Evolutionary conservation across 2,113 vertebrate species (phyloP).

Genomic region (Polypterus bichir): DNA sequence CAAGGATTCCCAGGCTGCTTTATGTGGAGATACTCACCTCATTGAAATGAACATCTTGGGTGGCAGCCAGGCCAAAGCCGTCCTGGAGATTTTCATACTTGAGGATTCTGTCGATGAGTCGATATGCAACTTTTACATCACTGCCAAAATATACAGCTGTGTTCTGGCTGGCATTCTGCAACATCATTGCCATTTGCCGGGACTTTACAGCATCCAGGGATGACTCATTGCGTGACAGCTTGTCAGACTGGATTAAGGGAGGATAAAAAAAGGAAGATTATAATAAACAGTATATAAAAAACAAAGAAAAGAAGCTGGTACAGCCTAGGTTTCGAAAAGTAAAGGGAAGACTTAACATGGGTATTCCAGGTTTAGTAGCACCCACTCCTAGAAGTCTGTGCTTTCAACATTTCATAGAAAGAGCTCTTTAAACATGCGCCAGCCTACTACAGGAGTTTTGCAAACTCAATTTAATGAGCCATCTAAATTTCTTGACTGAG

Average conservation of each 20-base stretch:
- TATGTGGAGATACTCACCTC: constrained; percentile 51
- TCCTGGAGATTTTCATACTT: constrained; percentile 69
- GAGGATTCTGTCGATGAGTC: constrained; percentile 62
- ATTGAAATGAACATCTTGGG: constrained; percentile 83
- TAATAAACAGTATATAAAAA: no score
- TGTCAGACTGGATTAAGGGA: constrained; percentile 49
- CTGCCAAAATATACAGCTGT: constrained; percentile 65
- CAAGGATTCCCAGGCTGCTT: no score
- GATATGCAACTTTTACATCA: constrained; percentile 74
- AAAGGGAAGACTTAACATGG: no score
- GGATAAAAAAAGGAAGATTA: background rate
- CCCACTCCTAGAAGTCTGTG: no score
- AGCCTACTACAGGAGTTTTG: no score
- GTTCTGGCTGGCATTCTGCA: constrained; percentile 66
- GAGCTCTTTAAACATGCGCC: no score
- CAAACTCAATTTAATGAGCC: no score
- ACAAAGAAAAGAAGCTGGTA: no score
- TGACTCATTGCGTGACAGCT: constrained; percentile 53
- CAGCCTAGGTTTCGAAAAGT: no score
- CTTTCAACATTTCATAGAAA: no score
- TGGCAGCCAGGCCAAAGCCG: constrained; percentile 79
- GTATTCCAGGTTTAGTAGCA: no score
- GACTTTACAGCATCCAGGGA: constrained; percentile 54
- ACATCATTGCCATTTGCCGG: constrained; percentile 51
- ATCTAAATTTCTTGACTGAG: no score